Conservation (phyloP, 2,888 invertebrate genomes). For the Buathra laborator region DNA sequence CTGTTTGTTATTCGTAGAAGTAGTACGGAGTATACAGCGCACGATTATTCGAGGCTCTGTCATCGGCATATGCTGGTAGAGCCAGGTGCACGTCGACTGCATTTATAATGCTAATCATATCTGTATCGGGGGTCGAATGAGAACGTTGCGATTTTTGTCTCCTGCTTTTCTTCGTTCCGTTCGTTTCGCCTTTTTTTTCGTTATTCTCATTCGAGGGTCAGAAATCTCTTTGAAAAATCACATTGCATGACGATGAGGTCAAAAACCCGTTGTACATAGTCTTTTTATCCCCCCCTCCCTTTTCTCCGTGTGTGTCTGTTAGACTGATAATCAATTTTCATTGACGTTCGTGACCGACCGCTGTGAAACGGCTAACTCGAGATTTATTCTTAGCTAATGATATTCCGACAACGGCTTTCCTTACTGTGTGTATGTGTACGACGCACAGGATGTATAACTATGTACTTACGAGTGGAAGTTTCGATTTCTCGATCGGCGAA, state of each 20-base stretch:
- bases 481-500: constrained; percentile 53
- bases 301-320: neutral
- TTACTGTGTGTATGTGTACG: neutral
- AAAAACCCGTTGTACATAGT: constrained; percentile 40
- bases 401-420: neutral
- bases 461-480: constrained; percentile 17
- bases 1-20: neutral
- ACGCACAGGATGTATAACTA: neutral
- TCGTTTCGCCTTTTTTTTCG: constrained; percentile 1
- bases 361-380: neutral
- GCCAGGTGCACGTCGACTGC: constrained; percentile 56
- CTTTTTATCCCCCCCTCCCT: constrained; percentile 1
- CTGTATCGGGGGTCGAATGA: constrained; percentile 34
- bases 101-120: constrained; percentile 60
- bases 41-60: constrained; percentile 24
- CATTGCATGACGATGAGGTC: constrained; percentile 32
- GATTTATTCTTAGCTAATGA: constrained; percentile 34
- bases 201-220: constrained; percentile 13
- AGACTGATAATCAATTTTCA: constrained; percentile 40
- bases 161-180: constrained; percentile 13
- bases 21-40: neutral
- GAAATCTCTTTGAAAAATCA: constrained; percentile 26
- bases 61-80: constrained; percentile 38
- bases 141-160: constrained; percentile 41
- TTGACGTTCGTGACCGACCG: constrained; percentile 33